A percentile compares a stretch with the other conserved stretches of the same genome.
Conservation (phyloP, 2,113 vertebrate species). For the Phylloscopus trochiloides region DNA sequence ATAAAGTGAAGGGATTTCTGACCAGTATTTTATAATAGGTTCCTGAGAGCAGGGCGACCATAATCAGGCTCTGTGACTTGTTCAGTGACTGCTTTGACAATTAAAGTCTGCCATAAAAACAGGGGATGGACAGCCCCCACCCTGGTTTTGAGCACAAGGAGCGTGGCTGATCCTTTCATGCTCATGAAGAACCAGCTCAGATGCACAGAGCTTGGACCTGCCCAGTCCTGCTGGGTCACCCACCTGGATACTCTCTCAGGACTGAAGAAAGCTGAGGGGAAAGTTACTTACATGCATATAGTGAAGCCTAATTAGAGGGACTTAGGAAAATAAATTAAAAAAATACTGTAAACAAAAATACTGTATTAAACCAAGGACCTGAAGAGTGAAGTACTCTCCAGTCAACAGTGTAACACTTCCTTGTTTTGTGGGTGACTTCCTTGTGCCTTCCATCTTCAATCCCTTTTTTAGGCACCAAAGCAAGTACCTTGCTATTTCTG, state of each 20-base stretch:
- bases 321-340: neutral
- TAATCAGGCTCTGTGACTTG: neutral
- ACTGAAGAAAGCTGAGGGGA: neutral
- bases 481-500: neutral
- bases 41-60: neutral
- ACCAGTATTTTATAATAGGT: neutral
- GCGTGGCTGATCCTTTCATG: accelerated
- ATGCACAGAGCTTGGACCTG: neutral
- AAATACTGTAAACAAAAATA: neutral
- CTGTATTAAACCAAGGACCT: neutral
- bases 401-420: neutral
- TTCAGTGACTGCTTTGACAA: neutral
- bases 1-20: neutral
- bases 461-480: neutral
- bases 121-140: neutral
- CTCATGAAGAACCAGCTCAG: neutral
- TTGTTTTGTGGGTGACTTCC: neutral
- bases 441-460: neutral
- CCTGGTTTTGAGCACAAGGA: neutral
- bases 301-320: neutral
- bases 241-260: neutral
- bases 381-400: neutral
- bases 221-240: neutral
- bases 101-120: neutral
- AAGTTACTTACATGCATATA: neutral